Conservation (phyloP, 1,140 invertebrate genomes). For the Stegodyphus dumicola region DNA sequence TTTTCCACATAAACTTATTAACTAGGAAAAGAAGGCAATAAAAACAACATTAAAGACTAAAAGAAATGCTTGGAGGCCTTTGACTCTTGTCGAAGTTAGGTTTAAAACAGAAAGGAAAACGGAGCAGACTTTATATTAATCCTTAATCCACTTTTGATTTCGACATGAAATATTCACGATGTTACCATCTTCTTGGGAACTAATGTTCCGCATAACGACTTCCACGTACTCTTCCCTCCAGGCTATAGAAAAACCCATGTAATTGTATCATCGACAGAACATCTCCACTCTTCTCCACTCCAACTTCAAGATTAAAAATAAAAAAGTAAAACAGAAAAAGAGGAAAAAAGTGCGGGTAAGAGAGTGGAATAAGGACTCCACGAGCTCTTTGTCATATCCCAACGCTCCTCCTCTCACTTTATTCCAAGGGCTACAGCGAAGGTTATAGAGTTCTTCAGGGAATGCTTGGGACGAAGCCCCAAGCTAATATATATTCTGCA, state of each 20-base stretch:
- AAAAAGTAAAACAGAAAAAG: background rate
- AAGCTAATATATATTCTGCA: conserved; percentile 51
- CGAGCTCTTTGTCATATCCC: conserved; percentile 14
- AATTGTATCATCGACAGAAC: conserved; percentile 37
- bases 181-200: conserved; percentile 4
- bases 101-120: too few relatives aligned
- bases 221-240: background rate
- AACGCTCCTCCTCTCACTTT: conserved; percentile 4
- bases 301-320: too few relatives aligned
- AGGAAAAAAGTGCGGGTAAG: background rate
- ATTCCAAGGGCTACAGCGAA: background rate
- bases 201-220: conserved; percentile 50
- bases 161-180: conserved; percentile 45
- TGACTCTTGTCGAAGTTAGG: too few relatives aligned
- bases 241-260: conserved; percentile 40
- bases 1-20: too few relatives aligned
- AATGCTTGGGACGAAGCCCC: conserved; percentile 18
- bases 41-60: too few relatives aligned
- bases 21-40: too few relatives aligned
- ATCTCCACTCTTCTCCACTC: background rate
- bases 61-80: too few relatives aligned
- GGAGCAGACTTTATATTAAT: background rate
- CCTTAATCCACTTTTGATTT: background rate
- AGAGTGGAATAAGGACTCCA: background rate
- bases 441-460: conserved; percentile 11